Evolutionary conservation across 2,888 invertebrate genomes (phyloP).

Genomic region (Drosophila tripunctata): DNA sequence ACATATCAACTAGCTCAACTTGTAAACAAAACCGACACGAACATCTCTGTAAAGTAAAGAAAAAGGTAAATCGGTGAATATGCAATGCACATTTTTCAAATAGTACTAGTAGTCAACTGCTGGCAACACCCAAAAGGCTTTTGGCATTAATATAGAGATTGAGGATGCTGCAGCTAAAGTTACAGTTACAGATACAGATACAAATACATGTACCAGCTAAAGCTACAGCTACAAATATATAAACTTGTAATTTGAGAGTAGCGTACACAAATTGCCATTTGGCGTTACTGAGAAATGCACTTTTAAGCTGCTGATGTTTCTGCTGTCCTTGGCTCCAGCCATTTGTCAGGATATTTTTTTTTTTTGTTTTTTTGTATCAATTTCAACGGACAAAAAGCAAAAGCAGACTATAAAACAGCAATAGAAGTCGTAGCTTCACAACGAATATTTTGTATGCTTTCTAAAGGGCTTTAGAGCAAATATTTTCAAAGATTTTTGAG

Average conservation of each 20-base stretch:
- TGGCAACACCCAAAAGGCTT: slow-evolving; percentile 62
- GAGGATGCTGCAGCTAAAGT: slow-evolving; percentile 18
- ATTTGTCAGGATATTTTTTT: slow-evolving; percentile 62
- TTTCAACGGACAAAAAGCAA: slow-evolving; percentile 15
- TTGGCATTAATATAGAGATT: slow-evolving; percentile 54
- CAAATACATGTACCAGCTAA: too few relatives aligned
- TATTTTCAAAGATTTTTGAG: not conserved
- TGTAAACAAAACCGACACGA: slow-evolving; percentile 55
- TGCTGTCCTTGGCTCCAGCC: slow-evolving; percentile 44
- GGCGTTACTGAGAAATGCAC: slow-evolving; percentile 76
- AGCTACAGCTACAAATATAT: slow-evolving; percentile 42
- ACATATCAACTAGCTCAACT: slow-evolving; percentile 46
- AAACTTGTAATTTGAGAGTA: slow-evolving; percentile 71
- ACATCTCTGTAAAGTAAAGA: slow-evolving; percentile 12
- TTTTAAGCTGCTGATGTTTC: slow-evolving; percentile 63
- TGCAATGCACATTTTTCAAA: slow-evolving; percentile 73
- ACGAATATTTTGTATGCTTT: slow-evolving; percentile 8
- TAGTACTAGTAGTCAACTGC: too few relatives aligned
- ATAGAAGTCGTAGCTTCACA: not conserved
- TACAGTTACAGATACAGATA: slow-evolving; percentile 25
- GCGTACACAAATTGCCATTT: slow-evolving; percentile 74
- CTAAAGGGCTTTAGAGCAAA: not conserved
- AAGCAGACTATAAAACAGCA: not conserved
- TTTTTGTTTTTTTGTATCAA: slow-evolving; percentile 40
- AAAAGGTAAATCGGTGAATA: slow-evolving; percentile 69